These are phyloP conservation scores for Natrix natrix DNA, from an alignment of 2,797 vertebrate species.

Conservation along the genomic window DNA sequence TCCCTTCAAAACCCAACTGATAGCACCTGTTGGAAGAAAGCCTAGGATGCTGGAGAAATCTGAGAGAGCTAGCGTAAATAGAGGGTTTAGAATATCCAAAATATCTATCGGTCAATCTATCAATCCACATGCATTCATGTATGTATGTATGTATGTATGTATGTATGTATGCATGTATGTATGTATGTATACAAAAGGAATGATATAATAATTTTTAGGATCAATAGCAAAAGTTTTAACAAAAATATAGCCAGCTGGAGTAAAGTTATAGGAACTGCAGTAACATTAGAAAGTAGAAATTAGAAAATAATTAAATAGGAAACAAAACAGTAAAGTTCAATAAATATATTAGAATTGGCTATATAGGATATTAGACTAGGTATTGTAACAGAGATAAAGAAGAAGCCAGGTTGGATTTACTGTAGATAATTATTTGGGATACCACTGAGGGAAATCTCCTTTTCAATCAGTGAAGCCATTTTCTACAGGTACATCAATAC, in stretches of 20 bases:
- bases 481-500: neutral
- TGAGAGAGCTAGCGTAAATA: neutral
- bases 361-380: neutral
- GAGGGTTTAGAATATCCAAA: neutral
- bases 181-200: neutral
- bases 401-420: neutral
- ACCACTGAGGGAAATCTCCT: neutral
- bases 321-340: neutral
- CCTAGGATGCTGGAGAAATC: neutral
- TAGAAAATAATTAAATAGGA: neutral
- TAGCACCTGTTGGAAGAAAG: neutral
- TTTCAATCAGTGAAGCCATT: neutral
- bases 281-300: neutral
- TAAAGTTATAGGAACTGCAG: neutral
- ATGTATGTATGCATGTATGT: too few relatives aligned
- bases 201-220: neutral
- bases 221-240: neutral
- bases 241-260: neutral
- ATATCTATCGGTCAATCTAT: neutral
- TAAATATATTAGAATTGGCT: neutral
- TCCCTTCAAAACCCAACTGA: neutral
- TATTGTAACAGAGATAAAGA: neutral
- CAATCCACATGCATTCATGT: neutral
- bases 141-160: neutral
- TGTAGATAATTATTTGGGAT: neutral